Conservation (phyloP, 2,888 invertebrate species). For the Acanthosepion pharaonis region DNA sequence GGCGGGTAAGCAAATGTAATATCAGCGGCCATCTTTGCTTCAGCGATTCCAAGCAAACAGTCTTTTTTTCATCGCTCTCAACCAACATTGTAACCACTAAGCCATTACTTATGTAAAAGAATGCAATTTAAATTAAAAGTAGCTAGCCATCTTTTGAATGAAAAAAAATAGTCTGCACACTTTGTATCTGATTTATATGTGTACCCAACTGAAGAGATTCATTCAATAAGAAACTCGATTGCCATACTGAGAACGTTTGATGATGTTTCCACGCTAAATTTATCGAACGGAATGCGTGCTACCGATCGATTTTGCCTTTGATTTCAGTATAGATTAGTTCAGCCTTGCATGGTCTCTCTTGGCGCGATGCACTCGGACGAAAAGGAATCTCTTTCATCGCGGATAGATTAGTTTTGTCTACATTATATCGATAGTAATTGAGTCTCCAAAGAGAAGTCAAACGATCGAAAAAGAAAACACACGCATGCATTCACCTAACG, state of each 20-base stretch:
- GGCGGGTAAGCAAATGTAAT: too few relatives aligned
- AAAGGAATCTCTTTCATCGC: not conserved
- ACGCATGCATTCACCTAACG: not conserved
- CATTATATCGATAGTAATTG: not conserved
- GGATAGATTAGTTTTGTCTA: constrained; percentile 10
- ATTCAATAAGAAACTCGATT: constrained; percentile 2
- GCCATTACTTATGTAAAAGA: not conserved
- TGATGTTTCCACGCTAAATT: constrained; percentile 33
- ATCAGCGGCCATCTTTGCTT: too few relatives aligned
- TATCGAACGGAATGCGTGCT: not conserved
- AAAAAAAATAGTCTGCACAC: not conserved
- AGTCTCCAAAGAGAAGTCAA: constrained; percentile 33
- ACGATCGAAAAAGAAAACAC: not conserved
- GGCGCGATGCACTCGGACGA: not conserved
- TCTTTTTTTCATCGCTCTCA: too few relatives aligned
- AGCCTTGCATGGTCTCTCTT: constrained; percentile 33
- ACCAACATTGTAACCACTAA: too few relatives aligned
- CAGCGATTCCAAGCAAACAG: too few relatives aligned
- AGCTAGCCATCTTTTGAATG: not conserved
- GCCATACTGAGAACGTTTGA: constrained; percentile 33
- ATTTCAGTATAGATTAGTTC: constrained; percentile 33
- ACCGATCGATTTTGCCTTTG: constrained; percentile 13
- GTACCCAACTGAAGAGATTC: not conserved
- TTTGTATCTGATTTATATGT: not conserved
- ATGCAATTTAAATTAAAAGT: not conserved